These are phyloP conservation scores for Ariolimax columbianus DNA, from an alignment of 2,888 invertebrate genomes.

Conservation along the genomic window DNA sequence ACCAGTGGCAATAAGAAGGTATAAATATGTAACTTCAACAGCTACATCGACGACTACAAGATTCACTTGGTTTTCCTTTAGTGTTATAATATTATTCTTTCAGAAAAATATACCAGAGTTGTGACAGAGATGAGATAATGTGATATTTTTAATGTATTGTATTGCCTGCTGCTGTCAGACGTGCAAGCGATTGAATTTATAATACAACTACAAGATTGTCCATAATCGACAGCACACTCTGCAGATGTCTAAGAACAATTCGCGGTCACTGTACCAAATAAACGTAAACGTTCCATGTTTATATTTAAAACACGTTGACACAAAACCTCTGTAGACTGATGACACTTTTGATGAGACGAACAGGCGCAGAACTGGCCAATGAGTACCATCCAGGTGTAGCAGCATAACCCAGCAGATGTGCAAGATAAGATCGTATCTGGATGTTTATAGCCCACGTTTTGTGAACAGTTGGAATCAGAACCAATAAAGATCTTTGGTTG, in stretches of 20 bases:
- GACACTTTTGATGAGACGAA: background rate
- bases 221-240: background rate
- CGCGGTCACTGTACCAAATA: background rate
- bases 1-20: too few relatives aligned
- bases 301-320: background rate
- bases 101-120: too few relatives aligned
- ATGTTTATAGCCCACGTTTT: background rate
- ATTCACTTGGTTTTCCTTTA: too few relatives aligned
- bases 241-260: background rate
- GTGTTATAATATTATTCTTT: too few relatives aligned
- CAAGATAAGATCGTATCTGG: background rate
- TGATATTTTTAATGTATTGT: too few relatives aligned
- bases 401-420: background rate
- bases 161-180: too few relatives aligned
- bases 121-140: too few relatives aligned
- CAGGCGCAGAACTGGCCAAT: background rate
- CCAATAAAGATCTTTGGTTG: constrained; percentile 50
- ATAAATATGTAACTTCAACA: too few relatives aligned
- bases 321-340: background rate
- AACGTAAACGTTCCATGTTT: background rate
- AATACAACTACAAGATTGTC: background rate
- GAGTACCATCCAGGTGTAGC: background rate
- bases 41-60: too few relatives aligned
- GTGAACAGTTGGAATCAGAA: constrained; percentile 15
- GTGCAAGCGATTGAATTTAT: too few relatives aligned